Percentiles rank a stretch among this genome's conserved stretches.
phyloP scores from a whole-genome alignment of 2,888 invertebrate genomes.

The Ischnus inquisitorius region DNA sequence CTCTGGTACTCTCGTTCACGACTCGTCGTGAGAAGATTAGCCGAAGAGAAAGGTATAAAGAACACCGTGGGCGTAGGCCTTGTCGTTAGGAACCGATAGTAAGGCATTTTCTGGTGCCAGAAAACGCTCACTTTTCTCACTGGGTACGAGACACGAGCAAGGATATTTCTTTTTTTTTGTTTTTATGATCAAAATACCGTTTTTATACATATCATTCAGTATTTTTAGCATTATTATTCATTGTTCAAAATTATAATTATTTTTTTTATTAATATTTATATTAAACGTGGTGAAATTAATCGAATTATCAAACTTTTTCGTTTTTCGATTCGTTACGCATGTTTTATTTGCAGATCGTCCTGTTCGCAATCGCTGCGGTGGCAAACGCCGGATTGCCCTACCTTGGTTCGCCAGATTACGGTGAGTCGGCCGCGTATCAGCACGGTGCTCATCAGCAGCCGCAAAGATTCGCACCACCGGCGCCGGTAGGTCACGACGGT shows the following conservation, averaged over 20 bases:
- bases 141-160: no score
- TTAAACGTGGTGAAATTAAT: no score
- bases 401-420: conserved; percentile 72
- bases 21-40: conserved; percentile 66
- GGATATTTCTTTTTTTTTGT: no score
- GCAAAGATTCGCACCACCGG: conserved; percentile 78
- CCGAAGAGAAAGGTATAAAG: conserved; percentile 64
- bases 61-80: conserved; percentile 40
- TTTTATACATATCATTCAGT: no score
- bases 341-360: conserved; percentile 75
- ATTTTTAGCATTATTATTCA: no score
- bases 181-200: no score
- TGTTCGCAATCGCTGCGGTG: conserved; percentile 74
- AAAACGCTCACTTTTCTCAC: conserved; percentile 4
- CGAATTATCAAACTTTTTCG: no score
- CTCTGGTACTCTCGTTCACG: conserved; percentile 52
- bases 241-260: no score
- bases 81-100: conserved; percentile 24
- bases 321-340: no score
- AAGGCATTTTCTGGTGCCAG: neutral
- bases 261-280: no score
- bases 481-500: conserved; percentile 83
- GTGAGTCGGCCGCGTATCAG: conserved; percentile 64
- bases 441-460: conserved; percentile 66
- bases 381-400: conserved; percentile 79